A percentile compares a stretch with the other conserved stretches of the same genome.
Evolutionary conservation across 2,888 invertebrate species (phyloP).

Genomic region (Coremacera marginata): DNA sequence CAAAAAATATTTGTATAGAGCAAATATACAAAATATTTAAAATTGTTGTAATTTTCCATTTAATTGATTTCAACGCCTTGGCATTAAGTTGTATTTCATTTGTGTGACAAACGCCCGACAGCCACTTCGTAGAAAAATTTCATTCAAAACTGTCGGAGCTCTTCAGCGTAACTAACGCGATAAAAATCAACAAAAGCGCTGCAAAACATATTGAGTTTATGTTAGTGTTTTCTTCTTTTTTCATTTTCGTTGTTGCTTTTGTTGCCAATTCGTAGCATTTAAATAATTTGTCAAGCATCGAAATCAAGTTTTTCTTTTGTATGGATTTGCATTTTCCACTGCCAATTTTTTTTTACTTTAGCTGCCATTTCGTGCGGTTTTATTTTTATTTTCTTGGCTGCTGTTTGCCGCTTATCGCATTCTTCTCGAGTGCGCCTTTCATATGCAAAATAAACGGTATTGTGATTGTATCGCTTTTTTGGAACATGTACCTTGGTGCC

Average conservation of each 20-base stretch:
- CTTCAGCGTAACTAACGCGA: constrained; percentile 25
- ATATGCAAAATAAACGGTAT: constrained; percentile 24
- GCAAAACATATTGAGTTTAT: constrained; percentile 28
- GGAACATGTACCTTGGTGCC: not conserved
- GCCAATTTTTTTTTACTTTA: constrained; percentile 17
- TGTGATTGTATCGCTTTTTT: constrained; percentile 25
- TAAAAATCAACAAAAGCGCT: constrained; percentile 42
- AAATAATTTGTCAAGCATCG: constrained; percentile 30
- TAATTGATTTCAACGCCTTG: too few relatives aligned
- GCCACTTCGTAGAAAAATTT: too few relatives aligned
- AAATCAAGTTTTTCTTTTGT: constrained; percentile 11
- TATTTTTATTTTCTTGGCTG: not conserved
- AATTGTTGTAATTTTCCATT: too few relatives aligned
- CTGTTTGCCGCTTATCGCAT: constrained; percentile 24
- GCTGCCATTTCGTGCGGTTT: not conserved
- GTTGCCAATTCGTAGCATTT: not conserved
- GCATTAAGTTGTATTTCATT: too few relatives aligned
- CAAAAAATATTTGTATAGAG: too few relatives aligned
- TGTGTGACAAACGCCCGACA: too few relatives aligned
- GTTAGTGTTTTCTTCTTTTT: not conserved
- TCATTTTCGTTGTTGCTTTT: not conserved
- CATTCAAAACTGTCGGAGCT: too few relatives aligned
- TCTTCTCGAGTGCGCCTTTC: constrained; percentile 10
- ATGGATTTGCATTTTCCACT: constrained; percentile 4
- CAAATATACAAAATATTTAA: too few relatives aligned